Evolutionary conservation across 1,140 invertebrate genomes (phyloP), one percentile per base, ranked within the genome.

Genomic region (Dendrolimus kikuchii): DNA sequence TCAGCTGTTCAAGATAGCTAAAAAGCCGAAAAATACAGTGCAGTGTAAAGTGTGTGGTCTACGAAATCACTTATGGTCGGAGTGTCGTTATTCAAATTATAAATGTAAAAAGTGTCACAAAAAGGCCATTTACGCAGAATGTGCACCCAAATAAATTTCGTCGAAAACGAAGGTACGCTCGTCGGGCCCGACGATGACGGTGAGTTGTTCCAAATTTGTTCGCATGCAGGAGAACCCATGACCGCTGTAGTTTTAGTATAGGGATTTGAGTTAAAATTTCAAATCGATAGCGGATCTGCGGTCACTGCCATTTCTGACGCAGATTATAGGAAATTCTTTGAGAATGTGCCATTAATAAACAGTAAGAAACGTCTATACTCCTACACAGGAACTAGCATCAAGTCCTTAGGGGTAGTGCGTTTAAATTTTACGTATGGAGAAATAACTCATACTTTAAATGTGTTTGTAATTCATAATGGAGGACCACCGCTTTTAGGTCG

Each of bases 401-500:
- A 5, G 23, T 53, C 44, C 44, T 7, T 42, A 39, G 54, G 51
- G 23, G 8, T 44, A 38, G 23, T 51, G 7, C 44, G 41, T 8
- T 42, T 54, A 44, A 37, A 51, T 7, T 44, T 57, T 38, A 10
- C 36, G 5, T 61, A 56, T 42, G 39, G 40, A 2, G 47, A 40
- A n/a, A 10, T 43, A 6, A 23, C 38, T 5, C 9, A 40, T 6
- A n/a, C 43, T 5, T 42, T 61, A 8, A 38, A 47, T n/a, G 45
- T 61, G 4, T 54, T 47, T 36, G 51, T 61, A 4, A 45, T 57
- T 23, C 47, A 37, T 7, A 51, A 54, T 6, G 49, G 55, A 4
- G 59, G 55, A 7, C 59, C 59, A 6, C 51, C 55, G 5, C 45
- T 61, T n/a, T 40, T 56, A 37, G 53, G 58, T 6, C 42, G 59